Base-by-base conservation (phyloP, 1,140 invertebrate genomes). In the Phortica variegata region DNA sequence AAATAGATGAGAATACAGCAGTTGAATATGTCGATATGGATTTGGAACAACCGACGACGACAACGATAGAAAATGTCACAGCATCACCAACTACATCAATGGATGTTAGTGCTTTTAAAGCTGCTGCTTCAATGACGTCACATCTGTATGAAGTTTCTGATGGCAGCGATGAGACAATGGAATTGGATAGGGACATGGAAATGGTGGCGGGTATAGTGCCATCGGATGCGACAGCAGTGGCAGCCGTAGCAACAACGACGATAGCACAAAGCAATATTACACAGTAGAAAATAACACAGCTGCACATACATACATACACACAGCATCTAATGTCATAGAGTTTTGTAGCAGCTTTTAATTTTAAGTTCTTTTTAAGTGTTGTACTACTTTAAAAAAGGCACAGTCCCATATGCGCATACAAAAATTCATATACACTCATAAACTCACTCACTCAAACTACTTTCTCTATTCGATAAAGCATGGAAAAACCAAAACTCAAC, bases 11-110 rank as follows among this genome's bases (percentile, higher is more conserved):
- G 34, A 69, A 72, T 18, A 65, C 54, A 18, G 61, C 71, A 40
- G 69, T 74, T 37, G 71, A 74, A 52, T 74, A 74, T 34, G 65
- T 74, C 39, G 71, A 74, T 40, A 68, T 68, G 63, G 63, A 68
- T n/a, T 32, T 68, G 17, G 63, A 68, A 33, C 63, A 68, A 49
- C 63, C 63, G 10, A 60, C 23, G 10, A 10, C 23, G 10, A 26
- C 23, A 26, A 26, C 23, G 10, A 26, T 68, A 17, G 63, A 68
- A 46, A 69, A 69, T n/a, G 54, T 26, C 5, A 68, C 32, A 56
- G 65, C 48, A 69, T 49, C 42, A 58, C 45, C 46, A 63, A 62
- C 23, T 10, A 26, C 23, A 26, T 5, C 23, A 26, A 26, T 10
- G 10, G 23, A 26, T 26, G 23, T 6, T 26, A 26, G 10, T 26